Evolutionary conservation across 2,113 vertebrate genomes (phyloP), one percentile per base, ranked within the genome.

Genomic region (Natator depressus): DNA sequence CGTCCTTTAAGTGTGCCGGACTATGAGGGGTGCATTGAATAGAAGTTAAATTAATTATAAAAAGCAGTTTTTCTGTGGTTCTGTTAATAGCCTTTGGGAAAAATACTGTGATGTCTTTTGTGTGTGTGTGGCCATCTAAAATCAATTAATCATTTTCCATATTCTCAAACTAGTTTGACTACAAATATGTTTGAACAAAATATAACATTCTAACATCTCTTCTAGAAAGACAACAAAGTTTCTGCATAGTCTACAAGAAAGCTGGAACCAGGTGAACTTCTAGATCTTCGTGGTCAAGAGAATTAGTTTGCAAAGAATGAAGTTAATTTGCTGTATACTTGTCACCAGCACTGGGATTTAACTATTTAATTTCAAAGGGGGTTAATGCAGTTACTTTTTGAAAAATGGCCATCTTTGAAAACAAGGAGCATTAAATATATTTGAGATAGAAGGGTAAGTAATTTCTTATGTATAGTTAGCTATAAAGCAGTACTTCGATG

Each of bases 201-300:
- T 79, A 80, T 96, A 78, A 96, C 6, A 2, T 91, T 91, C 13
- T 96, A 12, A 83, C 95, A 29, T 90, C 91, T 81, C 86, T 81
- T 98, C 91, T 98, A 99, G 99, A 99, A 99, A 99, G 99, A 99
- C 97, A 99, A 99, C 98, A 99, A 99, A 98, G 99, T 99, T 98
- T 98, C 99, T 89, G 99, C 99, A 38, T 99, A 99, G 98, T 98
- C 95, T 97, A 47, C 95, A 95, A 92, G 96, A 95, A 96, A 95
- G 92, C 96, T 90, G 95, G 97, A 98, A 96, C 97, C 88, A 95
- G 90, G 94, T 95, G 97, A 97, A 98, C 98, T 88, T 97, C 97
- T 98, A 97, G 98, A 98, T 98, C 98, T 97, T 98, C 97, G 80
- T 97, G 96, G 96, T 98, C 98, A 97, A 98, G 97, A 98, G 98